Base-by-base conservation (phyloP, 2,797 vertebrate genomes). In the Poeciliopsis gracilis region DNA sequence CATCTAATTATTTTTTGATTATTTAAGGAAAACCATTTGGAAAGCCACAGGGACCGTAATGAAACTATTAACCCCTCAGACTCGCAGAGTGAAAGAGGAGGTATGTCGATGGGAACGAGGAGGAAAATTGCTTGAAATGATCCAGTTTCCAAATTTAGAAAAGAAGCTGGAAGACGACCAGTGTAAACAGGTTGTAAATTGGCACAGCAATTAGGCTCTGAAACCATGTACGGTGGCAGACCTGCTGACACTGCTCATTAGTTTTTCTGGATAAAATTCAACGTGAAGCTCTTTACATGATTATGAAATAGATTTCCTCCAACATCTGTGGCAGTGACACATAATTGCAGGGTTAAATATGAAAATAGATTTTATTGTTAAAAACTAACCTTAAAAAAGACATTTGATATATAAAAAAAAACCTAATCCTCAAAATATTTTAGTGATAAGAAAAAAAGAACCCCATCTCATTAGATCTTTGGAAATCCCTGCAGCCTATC, bases 401-500 rank as follows among this genome's bases (percentile, higher is more conserved):
- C 20, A 41, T 67, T 67, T 12, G 59, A 43, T 43, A 11, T 43
- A 43, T 10, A 43, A 13, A 43, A 69, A 47, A 38, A 59, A 10
- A 9, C 23, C 75, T 23, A 82, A 43, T 43, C 53, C 75, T 79
- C 7, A 77, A 78, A 82, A 15, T 7, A n/a, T 41, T 69, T 57
- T 66, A n/a, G 69, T 61, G 55, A 70, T 63, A 79, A 61, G 80
- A 0, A 79, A 70, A 78, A 13, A 18, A 0, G 45, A 51, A 38
- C 11, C 49, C 16, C 13, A 63, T 15, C 18, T 49, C 36, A 57
- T 81, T 75, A 77, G 61, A 66, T 86, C 71, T 77, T 53, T 1
- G 7, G 55, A 73, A 77, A 73, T 86, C 80, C 80, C 75, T 76
- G 75, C 81, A 83, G 69, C 73, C 80, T 75, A 83, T 86, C 83